phyloP scores from a whole-genome alignment of 2,888 invertebrate species.

The Galerucella nymphaeae region DNA sequence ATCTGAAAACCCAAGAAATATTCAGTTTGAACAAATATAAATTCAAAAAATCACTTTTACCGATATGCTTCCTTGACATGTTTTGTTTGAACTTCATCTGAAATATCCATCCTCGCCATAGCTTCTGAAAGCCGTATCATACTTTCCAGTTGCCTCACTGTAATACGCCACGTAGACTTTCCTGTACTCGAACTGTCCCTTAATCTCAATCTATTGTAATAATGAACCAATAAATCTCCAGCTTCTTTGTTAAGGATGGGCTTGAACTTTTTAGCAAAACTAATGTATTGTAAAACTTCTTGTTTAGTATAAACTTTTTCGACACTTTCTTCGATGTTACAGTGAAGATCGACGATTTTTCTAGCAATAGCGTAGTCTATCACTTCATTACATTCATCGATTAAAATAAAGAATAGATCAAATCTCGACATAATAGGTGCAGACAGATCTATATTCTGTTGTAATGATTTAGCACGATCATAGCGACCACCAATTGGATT shows the following conservation, averaged over 20 bases:
- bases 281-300: constrained; percentile 94
- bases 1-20: constrained; percentile 43
- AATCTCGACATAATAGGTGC: constrained; percentile 99
- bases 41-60: constrained; percentile 28
- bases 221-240: constrained; percentile 80
- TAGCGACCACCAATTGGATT: constrained; percentile 95
- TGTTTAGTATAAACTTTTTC: constrained; percentile 87
- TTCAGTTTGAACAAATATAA: constrained; percentile 58
- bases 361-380: constrained; percentile 97
- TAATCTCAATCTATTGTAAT: constrained; percentile 88
- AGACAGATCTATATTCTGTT: constrained; percentile 92
- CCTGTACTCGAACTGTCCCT: constrained; percentile 74
- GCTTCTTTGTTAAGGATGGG: constrained; percentile 88
- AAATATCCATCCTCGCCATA: constrained; percentile 95
- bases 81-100: constrained; percentile 84
- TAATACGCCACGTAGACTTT: constrained; percentile 92
- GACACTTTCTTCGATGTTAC: constrained; percentile 82
- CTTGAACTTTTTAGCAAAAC: constrained; percentile 95
- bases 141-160: constrained; percentile 94
- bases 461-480: constrained; percentile 91
- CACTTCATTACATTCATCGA: constrained; percentile 96
- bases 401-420: constrained; percentile 97
- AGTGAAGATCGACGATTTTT: constrained; percentile 94
- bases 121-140: constrained; percentile 97
- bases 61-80: constrained; percentile 93